A percentile compares a stretch with the other conserved stretches of the same genome.
Conservation (phyloP, 2,888 invertebrate species). For the Meloe dianella region DNA sequence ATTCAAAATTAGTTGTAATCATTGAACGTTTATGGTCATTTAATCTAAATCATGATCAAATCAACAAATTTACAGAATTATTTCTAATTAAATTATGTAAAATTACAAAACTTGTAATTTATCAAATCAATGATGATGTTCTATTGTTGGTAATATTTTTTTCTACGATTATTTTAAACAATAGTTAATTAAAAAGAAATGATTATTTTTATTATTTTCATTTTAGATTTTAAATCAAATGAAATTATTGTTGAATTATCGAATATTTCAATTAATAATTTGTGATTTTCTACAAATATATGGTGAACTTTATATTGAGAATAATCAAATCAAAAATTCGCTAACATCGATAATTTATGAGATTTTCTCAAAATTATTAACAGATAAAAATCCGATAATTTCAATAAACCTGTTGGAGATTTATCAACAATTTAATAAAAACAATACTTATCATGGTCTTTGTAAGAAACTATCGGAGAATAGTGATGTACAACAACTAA, state of each 20-base stretch:
- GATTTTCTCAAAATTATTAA: slow-evolving; percentile 27
- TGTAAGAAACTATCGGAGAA: slow-evolving; percentile 14
- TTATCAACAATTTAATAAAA: slow-evolving; percentile 23
- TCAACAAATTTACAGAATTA: slow-evolving; percentile 40
- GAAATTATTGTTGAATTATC: slow-evolving; percentile 7
- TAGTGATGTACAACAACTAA: not conserved
- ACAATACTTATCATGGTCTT: slow-evolving; percentile 21
- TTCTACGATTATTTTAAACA: not conserved
- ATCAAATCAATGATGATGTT: slow-evolving; percentile 14
- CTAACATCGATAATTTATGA: slow-evolving; percentile 25
- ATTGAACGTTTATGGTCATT: slow-evolving; percentile 35
- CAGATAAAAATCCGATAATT: slow-evolving; percentile 31
- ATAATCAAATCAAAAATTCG: slow-evolving; percentile 11
- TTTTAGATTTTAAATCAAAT: slow-evolving; percentile 20
- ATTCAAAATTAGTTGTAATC: slow-evolving; percentile 20
- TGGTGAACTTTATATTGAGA: slow-evolving; percentile 9
- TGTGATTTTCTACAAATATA: slow-evolving; percentile 11
- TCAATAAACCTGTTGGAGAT: slow-evolving; percentile 28
- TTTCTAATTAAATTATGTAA: slow-evolving; percentile 39
- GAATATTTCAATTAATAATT: slow-evolving; percentile 13
- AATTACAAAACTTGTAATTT: slow-evolving; percentile 36
- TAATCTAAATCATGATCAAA: slow-evolving; percentile 19
- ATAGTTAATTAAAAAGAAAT: not conserved
- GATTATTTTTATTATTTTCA: slow-evolving; percentile 9
- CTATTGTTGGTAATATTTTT: slow-evolving; percentile 16